Conservation (phyloP, 2,797 vertebrate species). For the Phoeniculus purpureus region DNA sequence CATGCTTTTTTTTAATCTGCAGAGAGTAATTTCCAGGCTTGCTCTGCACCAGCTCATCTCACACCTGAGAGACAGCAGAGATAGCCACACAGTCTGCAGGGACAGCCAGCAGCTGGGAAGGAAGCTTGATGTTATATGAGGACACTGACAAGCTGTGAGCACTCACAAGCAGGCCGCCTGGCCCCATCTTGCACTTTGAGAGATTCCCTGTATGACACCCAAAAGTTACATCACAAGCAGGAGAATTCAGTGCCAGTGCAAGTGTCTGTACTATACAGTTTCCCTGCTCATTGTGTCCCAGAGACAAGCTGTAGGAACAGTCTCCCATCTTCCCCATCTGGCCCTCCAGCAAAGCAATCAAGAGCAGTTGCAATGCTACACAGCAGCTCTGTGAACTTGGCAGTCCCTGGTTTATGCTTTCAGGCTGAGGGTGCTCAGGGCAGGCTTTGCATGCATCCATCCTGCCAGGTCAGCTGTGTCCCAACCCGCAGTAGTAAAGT, state of each 20-base stretch:
- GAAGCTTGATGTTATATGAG: background rate
- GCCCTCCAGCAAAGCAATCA: background rate
- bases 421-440: background rate
- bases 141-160: background rate
- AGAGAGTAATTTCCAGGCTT: background rate
- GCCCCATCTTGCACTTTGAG: background rate
- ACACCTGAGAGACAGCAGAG: background rate
- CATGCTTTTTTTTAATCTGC: background rate
- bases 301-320: background rate
- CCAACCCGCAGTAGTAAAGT: background rate
- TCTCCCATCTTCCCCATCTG: background rate
- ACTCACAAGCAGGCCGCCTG: background rate
- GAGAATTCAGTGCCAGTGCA: background rate
- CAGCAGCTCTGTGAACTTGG: accelerated
- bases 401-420: background rate
- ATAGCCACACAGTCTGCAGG: background rate
- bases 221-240: background rate
- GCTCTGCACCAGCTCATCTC: background rate
- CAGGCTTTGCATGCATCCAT: background rate
- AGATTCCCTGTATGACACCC: background rate
- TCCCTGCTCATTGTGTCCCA: background rate
- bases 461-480: background rate
- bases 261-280: background rate
- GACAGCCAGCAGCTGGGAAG: background rate
- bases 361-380: background rate